A percentile compares a stretch with the other conserved stretches of the same genome.
phyloP scores from a whole-genome alignment of 2,797 vertebrate species.

The Spinus olivaceus region DNA sequence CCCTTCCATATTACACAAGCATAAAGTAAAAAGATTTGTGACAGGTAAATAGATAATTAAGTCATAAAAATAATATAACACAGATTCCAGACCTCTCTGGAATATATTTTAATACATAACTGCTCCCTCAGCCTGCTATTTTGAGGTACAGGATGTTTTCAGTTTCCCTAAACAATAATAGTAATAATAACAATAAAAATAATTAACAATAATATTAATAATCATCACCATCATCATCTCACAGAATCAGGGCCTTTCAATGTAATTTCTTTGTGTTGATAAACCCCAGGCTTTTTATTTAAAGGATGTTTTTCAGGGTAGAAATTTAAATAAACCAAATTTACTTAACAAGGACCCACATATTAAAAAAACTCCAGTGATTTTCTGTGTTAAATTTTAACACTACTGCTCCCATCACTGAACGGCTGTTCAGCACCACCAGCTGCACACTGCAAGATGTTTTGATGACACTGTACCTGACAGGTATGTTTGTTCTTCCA shows the following conservation, averaged over 20 bases:
- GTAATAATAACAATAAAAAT: not conserved
- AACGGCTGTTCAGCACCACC: constrained; percentile 46
- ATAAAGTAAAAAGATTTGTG: not conserved
- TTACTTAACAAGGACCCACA: not conserved
- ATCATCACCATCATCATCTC: not conserved
- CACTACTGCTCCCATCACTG: constrained; percentile 38
- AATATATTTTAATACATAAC: not conserved
- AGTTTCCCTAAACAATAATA: not conserved
- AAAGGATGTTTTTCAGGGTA: not conserved
- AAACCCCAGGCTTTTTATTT: not conserved
- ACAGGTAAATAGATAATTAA: not conserved
- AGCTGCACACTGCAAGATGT: constrained; percentile 54
- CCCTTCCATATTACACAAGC: not conserved
- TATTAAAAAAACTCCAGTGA: not conserved
- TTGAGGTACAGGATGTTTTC: not conserved
- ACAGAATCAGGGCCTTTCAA: not conserved
- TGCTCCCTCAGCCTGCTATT: not conserved
- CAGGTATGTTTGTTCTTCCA: constrained; percentile 91
- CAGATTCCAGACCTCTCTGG: not conserved
- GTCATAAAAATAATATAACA: not conserved
- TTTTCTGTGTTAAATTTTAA: constrained; percentile 58
- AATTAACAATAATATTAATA: not conserved
- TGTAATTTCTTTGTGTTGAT: not conserved
- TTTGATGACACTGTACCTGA: constrained; percentile 85
- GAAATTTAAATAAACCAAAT: constrained; percentile 30